phyloP scores from a whole-genome alignment of 2,888 invertebrate genomes.

The Clostera curtula region DNA sequence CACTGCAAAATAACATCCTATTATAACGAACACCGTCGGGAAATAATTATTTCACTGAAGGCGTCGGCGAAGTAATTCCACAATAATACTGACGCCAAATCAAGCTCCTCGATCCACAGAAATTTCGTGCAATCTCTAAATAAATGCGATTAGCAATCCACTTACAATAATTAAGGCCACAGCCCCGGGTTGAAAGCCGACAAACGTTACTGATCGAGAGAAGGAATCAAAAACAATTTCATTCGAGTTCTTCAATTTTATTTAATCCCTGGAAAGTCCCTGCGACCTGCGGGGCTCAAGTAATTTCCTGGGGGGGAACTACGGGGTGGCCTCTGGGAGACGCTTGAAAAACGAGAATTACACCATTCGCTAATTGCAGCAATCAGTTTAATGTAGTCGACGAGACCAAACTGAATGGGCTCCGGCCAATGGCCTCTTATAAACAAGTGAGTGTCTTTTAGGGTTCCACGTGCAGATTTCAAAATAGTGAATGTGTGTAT shows the following conservation, averaged over 20 bases:
- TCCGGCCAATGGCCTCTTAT: constrained; percentile 47
- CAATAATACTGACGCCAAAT: constrained; percentile 22
- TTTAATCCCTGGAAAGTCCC: constrained; percentile 60
- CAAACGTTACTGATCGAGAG: constrained; percentile 49
- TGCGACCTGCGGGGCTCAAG: constrained; percentile 60
- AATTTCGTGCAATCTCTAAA: constrained; percentile 27
- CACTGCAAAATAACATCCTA: not conserved
- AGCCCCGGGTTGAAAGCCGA: constrained; percentile 40
- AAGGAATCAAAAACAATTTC: constrained; percentile 63
- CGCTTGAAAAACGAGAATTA: constrained; percentile 69
- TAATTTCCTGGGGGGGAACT: constrained; percentile 56
- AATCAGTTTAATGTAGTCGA: constrained; percentile 73
- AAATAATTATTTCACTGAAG: constrained; percentile 14
- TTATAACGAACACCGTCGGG: constrained; percentile 10
- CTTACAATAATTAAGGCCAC: constrained; percentile 55
- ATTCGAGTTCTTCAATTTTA: constrained; percentile 64
- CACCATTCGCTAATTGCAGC: constrained; percentile 72
- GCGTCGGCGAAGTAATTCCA: constrained; percentile 18
- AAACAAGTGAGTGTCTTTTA: constrained; percentile 39
- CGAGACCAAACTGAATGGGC: constrained; percentile 54
- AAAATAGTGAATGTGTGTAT: no score
- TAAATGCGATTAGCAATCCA: constrained; percentile 54
- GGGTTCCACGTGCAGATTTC: constrained; percentile 13
- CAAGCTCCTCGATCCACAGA: constrained; percentile 20
- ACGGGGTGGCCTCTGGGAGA: constrained; percentile 29